phyloP scores from a whole-genome alignment of 2,888 invertebrate genomes.

The Meiosimyza decipiens region DNA sequence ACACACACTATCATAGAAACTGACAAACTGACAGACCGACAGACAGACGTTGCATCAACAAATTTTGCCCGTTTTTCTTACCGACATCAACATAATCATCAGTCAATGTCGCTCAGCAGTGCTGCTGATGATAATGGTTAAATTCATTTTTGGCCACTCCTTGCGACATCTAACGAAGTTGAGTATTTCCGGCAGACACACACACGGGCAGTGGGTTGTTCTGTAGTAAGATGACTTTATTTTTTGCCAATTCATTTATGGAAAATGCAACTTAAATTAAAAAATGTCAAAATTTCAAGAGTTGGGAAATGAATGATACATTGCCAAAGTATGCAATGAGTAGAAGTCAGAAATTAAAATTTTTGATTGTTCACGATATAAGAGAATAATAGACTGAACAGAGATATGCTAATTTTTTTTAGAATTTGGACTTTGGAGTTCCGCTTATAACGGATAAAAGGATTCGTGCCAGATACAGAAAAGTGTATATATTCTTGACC shows the following conservation, averaged over 20 bases:
- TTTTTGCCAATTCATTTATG: background rate
- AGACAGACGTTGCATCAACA: conserved; percentile 3
- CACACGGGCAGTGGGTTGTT: no score
- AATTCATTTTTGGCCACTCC: conserved; percentile 23
- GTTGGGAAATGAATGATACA: no score
- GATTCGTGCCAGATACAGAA: no score
- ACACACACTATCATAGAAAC: background rate
- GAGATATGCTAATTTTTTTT: no score
- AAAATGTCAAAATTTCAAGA: background rate
- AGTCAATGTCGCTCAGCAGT: conserved; percentile 32
- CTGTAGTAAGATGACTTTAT: conserved; percentile 6
- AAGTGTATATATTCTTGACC: no score
- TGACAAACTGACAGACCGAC: conserved; percentile 1
- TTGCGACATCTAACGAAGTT: conserved; percentile 4
- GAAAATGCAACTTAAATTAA: conserved; percentile 13
- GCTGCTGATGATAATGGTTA: conserved; percentile 33
- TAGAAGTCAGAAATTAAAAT: no score
- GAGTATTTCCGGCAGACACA: background rate
- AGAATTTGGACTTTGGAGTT: no score
- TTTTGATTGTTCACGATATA: no score
- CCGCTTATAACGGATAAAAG: no score
- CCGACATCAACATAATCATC: conserved; percentile 1
- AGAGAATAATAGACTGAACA: no score
- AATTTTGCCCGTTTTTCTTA: background rate
- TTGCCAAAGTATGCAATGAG: no score